Evolutionary conservation across 2,113 vertebrate species (phyloP).

Genomic region (Bombycilla garrulus): DNA sequence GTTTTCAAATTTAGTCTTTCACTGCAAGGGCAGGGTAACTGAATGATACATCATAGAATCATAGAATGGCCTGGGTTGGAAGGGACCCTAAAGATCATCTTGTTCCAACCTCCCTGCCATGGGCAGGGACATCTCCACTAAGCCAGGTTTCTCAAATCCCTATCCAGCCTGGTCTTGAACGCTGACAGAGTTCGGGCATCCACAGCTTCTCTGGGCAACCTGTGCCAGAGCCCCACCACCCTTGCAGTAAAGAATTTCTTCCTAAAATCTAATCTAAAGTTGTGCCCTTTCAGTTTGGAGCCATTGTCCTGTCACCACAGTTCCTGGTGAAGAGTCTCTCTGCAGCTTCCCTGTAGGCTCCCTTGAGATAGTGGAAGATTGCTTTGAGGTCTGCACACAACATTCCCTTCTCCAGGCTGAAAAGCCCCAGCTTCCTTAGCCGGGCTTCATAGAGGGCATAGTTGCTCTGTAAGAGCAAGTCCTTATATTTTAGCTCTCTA

Average conservation of each 20-base stretch:
- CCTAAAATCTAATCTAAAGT: too few species aligned
- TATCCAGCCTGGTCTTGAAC: neutral
- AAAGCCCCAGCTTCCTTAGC: neutral
- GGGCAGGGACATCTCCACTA: neutral
- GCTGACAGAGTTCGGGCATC: neutral
- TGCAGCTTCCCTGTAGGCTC: neutral
- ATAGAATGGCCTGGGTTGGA: neutral
- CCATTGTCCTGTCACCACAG: neutral
- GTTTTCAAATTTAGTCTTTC: neutral
- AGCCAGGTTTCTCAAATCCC: neutral
- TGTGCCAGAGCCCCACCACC: neutral
- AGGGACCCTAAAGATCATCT: neutral
- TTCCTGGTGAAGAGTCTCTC: neutral
- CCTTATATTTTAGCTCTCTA: neutral
- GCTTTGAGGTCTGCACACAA: too few species aligned
- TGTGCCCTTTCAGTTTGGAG: neutral
- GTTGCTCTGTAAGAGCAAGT: neutral
- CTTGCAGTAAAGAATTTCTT: neutral
- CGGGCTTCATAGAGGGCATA: neutral
- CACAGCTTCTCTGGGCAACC: neutral
- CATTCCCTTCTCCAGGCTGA: neutral
- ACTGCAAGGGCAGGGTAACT: neutral
- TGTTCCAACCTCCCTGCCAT: fast-evolving
- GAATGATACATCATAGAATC: neutral
- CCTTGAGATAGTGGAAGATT: neutral